Evolutionary conservation across 1,140 invertebrate species (phyloP).

Genomic region (Ips typographus): DNA sequence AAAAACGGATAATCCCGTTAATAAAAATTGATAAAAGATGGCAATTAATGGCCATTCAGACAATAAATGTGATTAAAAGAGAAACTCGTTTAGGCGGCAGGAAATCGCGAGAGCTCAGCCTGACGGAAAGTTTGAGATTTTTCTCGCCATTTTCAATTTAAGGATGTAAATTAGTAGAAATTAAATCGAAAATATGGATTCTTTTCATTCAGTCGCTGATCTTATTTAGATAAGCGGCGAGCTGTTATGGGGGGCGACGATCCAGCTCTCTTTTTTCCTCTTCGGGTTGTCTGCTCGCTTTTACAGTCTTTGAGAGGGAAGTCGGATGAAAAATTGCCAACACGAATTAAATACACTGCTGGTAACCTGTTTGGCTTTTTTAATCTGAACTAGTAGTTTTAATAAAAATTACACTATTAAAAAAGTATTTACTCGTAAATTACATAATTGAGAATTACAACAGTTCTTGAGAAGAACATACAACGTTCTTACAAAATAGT

Average conservation of each 20-base stretch:
- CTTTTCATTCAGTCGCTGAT: constrained; percentile 48
- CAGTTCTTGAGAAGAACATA: too few relatives aligned
- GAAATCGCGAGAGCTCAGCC: constrained; percentile 11
- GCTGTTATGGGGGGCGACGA: constrained; percentile 37
- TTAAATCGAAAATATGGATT: constrained; percentile 51
- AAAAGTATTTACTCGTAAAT: too few relatives aligned
- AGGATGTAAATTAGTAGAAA: constrained; percentile 50
- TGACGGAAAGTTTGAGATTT: constrained; percentile 27
- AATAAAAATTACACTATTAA: too few relatives aligned
- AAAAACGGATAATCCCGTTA: constrained; percentile 6
- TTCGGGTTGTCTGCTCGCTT: constrained; percentile 8
- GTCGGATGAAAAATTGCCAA: too few relatives aligned
- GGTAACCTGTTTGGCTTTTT: too few relatives aligned
- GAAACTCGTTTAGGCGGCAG: constrained; percentile 17
- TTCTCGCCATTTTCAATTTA: constrained; percentile 44
- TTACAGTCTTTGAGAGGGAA: not conserved
- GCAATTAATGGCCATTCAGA: constrained; percentile 18
- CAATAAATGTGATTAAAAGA: constrained; percentile 26
- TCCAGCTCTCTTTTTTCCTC: constrained; percentile 6
- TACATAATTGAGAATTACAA: too few relatives aligned
- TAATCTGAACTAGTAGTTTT: too few relatives aligned
- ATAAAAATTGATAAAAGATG: constrained; percentile 17
- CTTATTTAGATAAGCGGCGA: constrained; percentile 47
- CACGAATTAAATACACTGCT: too few relatives aligned
- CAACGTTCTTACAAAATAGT: too few relatives aligned